These are phyloP conservation scores for Odontamblyopus rebecca DNA, from an alignment of 2,797 vertebrate genomes.

Conservation along the genomic window DNA sequence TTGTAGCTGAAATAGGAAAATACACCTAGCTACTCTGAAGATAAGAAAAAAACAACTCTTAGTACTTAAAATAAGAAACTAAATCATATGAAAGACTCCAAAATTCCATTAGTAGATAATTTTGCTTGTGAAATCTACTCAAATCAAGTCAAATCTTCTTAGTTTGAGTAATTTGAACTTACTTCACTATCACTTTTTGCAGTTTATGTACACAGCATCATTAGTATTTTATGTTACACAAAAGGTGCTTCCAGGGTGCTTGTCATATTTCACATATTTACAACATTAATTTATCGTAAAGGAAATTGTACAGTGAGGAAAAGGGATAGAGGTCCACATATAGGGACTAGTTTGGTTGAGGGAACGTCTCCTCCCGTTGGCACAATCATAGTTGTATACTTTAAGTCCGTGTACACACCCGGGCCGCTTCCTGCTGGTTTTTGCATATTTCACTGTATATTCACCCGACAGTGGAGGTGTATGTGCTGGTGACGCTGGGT, in stretches of 20 bases:
- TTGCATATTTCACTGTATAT: conserved; percentile 38
- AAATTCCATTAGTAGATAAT: too few species aligned
- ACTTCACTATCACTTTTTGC: too few species aligned
- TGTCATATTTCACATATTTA: conserved; percentile 65
- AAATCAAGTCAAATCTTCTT: too few species aligned
- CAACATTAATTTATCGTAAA: conserved; percentile 48
- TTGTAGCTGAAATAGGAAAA: too few species aligned
- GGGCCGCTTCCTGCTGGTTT: conserved; percentile 29
- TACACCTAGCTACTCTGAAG: too few species aligned
- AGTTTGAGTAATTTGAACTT: too few species aligned
- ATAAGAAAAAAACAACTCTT: too few species aligned
- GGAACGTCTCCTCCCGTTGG: conserved; percentile 43
- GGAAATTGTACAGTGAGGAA: conserved; percentile 44
- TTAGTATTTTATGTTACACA: conserved; percentile 27
- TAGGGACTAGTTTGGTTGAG: conserved; percentile 41
- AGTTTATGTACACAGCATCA: too few species aligned
- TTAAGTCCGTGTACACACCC: conserved; percentile 17
- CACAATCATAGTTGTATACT: conserved; percentile 33
- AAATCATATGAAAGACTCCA: too few species aligned
- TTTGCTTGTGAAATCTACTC: too few species aligned
- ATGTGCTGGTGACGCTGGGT: conserved; percentile 38
- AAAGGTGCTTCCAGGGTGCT: conserved; percentile 33
- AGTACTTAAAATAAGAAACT: too few species aligned
- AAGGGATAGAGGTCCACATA: conserved; percentile 38
- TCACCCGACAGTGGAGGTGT: conserved; percentile 27